Percentiles rank a stretch among this genome's conserved stretches.
phyloP scores from a whole-genome alignment of 2,797 vertebrate genomes.

The Carapus acus region DNA sequence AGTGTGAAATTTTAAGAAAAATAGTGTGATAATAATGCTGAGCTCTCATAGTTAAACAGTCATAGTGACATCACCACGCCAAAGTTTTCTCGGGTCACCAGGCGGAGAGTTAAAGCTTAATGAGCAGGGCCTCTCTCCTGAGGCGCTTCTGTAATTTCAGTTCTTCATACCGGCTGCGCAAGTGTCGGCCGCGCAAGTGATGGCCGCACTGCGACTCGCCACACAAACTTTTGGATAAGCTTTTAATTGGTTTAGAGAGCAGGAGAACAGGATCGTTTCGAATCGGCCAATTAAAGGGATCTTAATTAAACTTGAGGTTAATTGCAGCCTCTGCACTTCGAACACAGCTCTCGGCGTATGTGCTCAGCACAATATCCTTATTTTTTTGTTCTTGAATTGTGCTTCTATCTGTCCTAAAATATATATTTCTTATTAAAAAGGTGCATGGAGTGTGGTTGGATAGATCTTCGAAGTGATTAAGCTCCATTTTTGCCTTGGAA shows the following conservation, averaged over 20 bases:
- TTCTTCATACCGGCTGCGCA: constrained; percentile 54
- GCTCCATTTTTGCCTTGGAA: no score
- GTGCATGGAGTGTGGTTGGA: no score
- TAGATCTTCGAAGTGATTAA: no score
- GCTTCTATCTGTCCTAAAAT: no score
- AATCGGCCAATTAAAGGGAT: constrained; percentile 67
- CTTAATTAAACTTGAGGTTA: constrained; percentile 60
- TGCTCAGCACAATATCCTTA: background rate
- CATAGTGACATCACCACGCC: constrained; percentile 19
- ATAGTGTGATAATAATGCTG: no score
- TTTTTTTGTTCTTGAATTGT: constrained; percentile 10
- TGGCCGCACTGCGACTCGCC: constrained; percentile 37
- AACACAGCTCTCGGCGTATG: constrained; percentile 10
- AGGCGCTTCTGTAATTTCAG: constrained; percentile 55
- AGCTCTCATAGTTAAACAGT: background rate
- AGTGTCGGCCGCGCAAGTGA: constrained; percentile 46
- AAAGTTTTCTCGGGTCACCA: constrained; percentile 46
- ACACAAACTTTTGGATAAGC: constrained; percentile 51
- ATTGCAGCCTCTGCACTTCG: constrained; percentile 53
- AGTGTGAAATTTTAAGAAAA: no score
- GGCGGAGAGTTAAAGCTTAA: constrained; percentile 55
- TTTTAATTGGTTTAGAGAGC: constrained; percentile 61
- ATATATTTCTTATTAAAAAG: no score
- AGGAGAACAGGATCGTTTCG: constrained; percentile 64
- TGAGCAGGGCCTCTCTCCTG: constrained; percentile 56